Percentiles rank a stretch among this genome's conserved stretches.
These are phyloP conservation scores for Synergus japonicus DNA, from an alignment of 2,888 invertebrate genomes.

Conservation along the genomic window DNA sequence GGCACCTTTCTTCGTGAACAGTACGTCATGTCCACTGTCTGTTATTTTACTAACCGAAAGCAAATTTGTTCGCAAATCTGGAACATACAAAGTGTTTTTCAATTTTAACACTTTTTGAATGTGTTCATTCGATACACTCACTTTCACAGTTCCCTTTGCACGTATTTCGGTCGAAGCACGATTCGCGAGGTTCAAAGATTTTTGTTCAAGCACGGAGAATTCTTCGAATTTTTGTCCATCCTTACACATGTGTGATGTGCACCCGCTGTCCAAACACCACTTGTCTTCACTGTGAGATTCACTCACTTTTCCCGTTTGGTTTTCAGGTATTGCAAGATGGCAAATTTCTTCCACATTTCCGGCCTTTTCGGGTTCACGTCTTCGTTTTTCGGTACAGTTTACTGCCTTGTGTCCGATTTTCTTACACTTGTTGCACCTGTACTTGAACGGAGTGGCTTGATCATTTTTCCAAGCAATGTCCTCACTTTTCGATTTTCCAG, in stretches of 20 bases:
- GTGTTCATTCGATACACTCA: constrained; percentile 14
- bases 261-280: constrained; percentile 45
- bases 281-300: neutral
- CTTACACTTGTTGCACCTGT: neutral
- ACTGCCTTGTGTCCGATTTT: constrained; percentile 13
- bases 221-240: constrained; percentile 36
- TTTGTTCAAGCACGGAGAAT: neutral
- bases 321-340: neutral
- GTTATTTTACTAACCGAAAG: constrained; percentile 46
- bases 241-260: constrained; percentile 19
- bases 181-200: constrained; percentile 39
- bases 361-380: neutral
- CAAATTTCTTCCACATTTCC: constrained; percentile 10
- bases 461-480: neutral
- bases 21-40: constrained; percentile 42
- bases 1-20: constrained; percentile 42
- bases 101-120: constrained; percentile 8
- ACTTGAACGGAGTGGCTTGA: neutral
- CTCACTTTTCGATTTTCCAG: neutral
- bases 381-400: neutral
- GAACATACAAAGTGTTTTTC: constrained; percentile 43
- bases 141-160: constrained; percentile 37
- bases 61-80: constrained; percentile 44
- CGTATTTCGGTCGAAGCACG: constrained; percentile 35
- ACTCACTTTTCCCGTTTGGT: neutral